Evolutionary conservation across 2,797 vertebrate species (phyloP).

Genomic region (Poecile montanus): DNA sequence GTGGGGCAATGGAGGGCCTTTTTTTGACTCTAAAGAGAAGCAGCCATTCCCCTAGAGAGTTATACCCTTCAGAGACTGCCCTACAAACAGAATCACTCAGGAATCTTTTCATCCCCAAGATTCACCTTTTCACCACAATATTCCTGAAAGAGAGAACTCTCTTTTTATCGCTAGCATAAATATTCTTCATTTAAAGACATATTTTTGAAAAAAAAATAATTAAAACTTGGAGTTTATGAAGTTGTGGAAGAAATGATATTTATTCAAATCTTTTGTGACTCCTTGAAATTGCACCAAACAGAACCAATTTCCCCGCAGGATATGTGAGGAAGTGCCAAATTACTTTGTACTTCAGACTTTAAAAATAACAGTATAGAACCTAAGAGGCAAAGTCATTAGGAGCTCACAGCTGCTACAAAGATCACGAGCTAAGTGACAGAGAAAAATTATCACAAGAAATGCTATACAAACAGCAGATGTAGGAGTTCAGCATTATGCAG

Average conservation of each 20-base stretch:
- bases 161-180: neutral
- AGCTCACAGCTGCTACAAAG: slow-evolving; percentile 71
- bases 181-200: neutral
- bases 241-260: neutral
- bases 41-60: neutral
- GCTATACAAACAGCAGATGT: slow-evolving; percentile 74
- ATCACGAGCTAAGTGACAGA: slow-evolving; percentile 66
- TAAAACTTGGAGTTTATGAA: neutral
- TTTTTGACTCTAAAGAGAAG: neutral
- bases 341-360: slow-evolving; percentile 56
- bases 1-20: neutral
- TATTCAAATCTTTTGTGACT: neutral
- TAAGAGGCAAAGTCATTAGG: slow-evolving; percentile 76
- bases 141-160: neutral
- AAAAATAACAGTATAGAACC: slow-evolving; percentile 57
- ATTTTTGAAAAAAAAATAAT: neutral
- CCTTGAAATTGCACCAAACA: slow-evolving; percentile 20
- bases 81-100: neutral
- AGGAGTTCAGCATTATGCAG: slow-evolving; percentile 54
- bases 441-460: slow-evolving; percentile 70
- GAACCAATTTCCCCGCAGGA: slow-evolving; percentile 5
- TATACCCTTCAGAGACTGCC: neutral
- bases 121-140: neutral
- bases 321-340: slow-evolving; percentile 48
- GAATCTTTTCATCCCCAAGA: neutral